phyloP scores from a whole-genome alignment of 2,888 invertebrate species.

The Didymodactylos carnosus region DNA sequence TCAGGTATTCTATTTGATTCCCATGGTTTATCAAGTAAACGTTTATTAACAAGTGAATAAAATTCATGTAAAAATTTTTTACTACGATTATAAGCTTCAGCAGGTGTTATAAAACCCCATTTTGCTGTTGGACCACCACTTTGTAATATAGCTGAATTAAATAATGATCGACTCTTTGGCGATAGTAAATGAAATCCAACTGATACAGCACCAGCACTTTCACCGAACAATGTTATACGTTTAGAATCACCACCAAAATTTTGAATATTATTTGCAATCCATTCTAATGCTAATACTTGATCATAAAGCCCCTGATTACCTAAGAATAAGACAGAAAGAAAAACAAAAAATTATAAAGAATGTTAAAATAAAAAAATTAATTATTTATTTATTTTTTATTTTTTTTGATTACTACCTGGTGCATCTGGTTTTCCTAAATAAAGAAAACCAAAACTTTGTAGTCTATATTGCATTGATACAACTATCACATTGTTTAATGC shows the following conservation, averaged over 20 bases:
- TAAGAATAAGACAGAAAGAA: background rate
- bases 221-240: conserved; percentile 80
- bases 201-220: conserved; percentile 79
- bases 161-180: conserved; percentile 60
- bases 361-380: background rate
- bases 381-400: background rate
- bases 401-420: conserved; percentile 40
- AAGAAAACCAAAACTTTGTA: conserved; percentile 21
- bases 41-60: background rate
- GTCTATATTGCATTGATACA: conserved; percentile 20
- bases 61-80: background rate
- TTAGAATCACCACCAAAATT: conserved; percentile 52
- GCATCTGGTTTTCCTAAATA: conserved; percentile 42
- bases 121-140: conserved; percentile 75
- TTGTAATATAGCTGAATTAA: conserved; percentile 64
- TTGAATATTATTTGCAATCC: conserved; percentile 31
- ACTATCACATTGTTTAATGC: conserved; percentile 6
- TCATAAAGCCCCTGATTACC: conserved; percentile 77
- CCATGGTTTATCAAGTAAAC: background rate
- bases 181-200: conserved; percentile 57
- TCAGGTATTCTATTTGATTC: background rate
- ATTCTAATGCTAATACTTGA: conserved; percentile 63
- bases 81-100: background rate
- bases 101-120: conserved; percentile 46
- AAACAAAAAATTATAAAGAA: no score